These are phyloP conservation scores for Paralichthys olivaceus DNA, from an alignment of 2,113 vertebrate species.

Conservation along the genomic window DNA sequence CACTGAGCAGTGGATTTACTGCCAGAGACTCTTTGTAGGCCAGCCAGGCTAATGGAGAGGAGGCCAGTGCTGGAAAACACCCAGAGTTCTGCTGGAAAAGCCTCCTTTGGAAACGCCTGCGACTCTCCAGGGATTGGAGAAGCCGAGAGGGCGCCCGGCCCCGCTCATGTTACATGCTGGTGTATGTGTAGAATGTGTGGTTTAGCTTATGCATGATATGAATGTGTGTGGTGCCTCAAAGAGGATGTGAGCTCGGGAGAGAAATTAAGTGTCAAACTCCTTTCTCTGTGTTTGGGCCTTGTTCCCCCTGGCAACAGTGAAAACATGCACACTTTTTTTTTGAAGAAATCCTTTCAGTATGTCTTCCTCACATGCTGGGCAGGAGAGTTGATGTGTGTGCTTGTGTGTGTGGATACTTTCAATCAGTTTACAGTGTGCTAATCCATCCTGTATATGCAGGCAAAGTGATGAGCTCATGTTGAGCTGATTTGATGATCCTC, in stretches of 20 bases:
- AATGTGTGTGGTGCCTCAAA: slow-evolving; percentile 57
- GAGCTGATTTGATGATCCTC: slow-evolving; percentile 21
- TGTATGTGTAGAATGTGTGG: slow-evolving; percentile 42
- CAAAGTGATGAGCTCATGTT: slow-evolving; percentile 26
- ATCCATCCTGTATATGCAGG: slow-evolving; percentile 9
- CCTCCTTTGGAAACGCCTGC: slow-evolving; percentile 67
- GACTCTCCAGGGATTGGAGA: slow-evolving; percentile 49
- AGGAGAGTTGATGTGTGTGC: slow-evolving; percentile 1
- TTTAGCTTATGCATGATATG: slow-evolving; percentile 33
- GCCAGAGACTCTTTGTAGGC: slow-evolving; percentile 69
- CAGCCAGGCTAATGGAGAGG: slow-evolving; percentile 70
- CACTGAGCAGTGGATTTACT: slow-evolving; percentile 72
- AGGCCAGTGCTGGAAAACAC: slow-evolving; percentile 72
- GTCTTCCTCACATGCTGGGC: slow-evolving; percentile 19
- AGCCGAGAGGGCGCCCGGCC: slow-evolving; percentile 55
- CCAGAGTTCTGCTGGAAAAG: slow-evolving; percentile 68
- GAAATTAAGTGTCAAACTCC: slow-evolving; percentile 73
- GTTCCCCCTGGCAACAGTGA: slow-evolving; percentile 75
- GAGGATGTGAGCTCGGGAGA: slow-evolving; percentile 58
- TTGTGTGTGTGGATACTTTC: slow-evolving; percentile 5
- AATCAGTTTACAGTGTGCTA: slow-evolving; percentile 20
- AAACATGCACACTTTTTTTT: slow-evolving; percentile 72
- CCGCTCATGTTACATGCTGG: slow-evolving; percentile 38
- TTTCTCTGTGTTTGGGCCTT: slow-evolving; percentile 70
- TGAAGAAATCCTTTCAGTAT: slow-evolving; percentile 22